Base-by-base conservation (phyloP, 1,140 invertebrate genomes). In the Branchinecta lindahli region DNA sequence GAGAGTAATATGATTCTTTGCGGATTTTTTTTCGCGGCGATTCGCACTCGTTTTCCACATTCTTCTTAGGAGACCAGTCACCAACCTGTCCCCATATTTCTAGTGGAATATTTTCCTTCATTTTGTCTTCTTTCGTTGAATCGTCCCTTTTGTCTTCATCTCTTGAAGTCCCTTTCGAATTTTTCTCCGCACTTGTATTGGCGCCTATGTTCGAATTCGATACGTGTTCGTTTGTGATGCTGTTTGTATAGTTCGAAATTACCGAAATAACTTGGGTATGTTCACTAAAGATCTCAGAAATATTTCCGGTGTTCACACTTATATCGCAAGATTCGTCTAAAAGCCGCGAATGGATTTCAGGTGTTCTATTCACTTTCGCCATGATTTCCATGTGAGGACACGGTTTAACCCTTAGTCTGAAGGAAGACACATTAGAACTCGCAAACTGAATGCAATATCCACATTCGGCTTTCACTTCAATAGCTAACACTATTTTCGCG, bases 321-420 rank as follows among this genome's bases (percentile, higher is more conserved):
- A 33, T 3, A 33, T 33, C 52, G 18, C 52, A 61, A 15, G 52
- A 15, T 20, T 61, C 52, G 52, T 61, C 52, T 61, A 61, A 15
- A 15, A 61, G 18, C 52, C 52, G 52, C 12, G 12, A 15, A 61
- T 61, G 52, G 18, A 61, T 61, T 61, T 61, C 52, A 12, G 52
- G 52, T 61, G 52, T 61, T 61, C 52, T 61, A 61, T 61, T 61
- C 18, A 61, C 52, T 61, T 61, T 61, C 18, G 52, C 52, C 52
- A 61, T 61, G 12, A 61, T 61, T 15, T 61, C 18, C 52, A 61
- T 61, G 18, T 61, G 18, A 61, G 52, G 18, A 61, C 2, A 61
- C 18, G 52, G 18, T 61, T 1, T 4, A 61, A 1, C 18, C 6
- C 52, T 61, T 61, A 20, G 12, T 61, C 12, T 61, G 12, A 61